These are phyloP conservation scores for Mystacornis crossleyi DNA, from an alignment of 2,113 vertebrate genomes.

Conservation along the genomic window DNA sequence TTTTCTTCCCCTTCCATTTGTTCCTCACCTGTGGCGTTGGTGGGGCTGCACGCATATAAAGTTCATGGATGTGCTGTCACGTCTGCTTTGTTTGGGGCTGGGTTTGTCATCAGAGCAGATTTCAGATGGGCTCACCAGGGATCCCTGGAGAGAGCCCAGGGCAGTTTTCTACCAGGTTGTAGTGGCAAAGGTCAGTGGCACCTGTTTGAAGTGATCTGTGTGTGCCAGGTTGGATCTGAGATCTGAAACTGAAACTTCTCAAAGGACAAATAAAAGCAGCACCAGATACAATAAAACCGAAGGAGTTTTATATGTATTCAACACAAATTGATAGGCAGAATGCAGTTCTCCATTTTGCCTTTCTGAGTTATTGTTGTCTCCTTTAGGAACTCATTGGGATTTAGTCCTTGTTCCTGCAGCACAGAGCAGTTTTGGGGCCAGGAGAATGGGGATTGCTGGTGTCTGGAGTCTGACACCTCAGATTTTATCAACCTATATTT, in stretches of 20 bases:
- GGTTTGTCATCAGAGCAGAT: neutral
- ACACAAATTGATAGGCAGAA: neutral
- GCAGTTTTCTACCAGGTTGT: fast-evolving
- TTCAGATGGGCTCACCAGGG: neutral
- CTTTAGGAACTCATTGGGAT: neutral
- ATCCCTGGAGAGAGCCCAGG: neutral
- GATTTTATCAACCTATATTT: neutral
- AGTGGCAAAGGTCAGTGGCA: neutral
- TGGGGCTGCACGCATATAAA: neutral
- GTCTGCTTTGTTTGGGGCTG: neutral
- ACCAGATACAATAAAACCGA: neutral
- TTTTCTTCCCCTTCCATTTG: neutral
- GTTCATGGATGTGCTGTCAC: neutral
- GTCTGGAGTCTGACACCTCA: neutral
- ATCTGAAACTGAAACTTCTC: neutral
- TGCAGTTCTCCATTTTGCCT: neutral
- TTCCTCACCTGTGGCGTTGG: neutral
- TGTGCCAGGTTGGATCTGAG: neutral
- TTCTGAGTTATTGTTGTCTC: neutral
- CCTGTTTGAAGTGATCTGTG: neutral
- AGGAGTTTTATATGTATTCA: neutral
- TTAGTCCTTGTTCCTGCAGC: neutral
- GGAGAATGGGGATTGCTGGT: neutral
- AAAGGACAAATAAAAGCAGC: neutral
- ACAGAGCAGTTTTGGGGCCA: neutral